Percentiles rank a stretch among this genome's conserved stretches.
phyloP scores from a whole-genome alignment of 1,140 invertebrate species.

The Lordiphosa stackelbergi region DNA sequence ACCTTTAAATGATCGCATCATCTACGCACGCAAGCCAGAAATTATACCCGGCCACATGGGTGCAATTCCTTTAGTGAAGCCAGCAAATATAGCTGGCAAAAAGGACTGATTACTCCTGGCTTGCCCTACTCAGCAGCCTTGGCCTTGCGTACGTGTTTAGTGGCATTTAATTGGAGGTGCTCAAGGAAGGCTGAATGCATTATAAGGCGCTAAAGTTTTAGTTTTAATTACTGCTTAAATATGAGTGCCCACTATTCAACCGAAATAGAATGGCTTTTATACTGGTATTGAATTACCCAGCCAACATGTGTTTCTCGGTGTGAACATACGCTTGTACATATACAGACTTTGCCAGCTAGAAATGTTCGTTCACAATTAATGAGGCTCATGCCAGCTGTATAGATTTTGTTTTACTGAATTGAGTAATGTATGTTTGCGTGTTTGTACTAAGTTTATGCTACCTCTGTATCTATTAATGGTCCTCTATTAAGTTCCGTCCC shows the following conservation, averaged over 20 bases:
- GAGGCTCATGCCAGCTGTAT: not conserved
- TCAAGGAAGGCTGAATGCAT: slow-evolving; percentile 21
- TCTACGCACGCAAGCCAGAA: slow-evolving; percentile 56
- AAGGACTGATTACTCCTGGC: slow-evolving; percentile 1
- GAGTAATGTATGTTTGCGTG: not conserved
- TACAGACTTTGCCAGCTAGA: no score
- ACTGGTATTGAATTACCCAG: no score
- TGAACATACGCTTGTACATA: no score
- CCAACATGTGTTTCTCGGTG: no score
- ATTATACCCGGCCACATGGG: slow-evolving; percentile 17
- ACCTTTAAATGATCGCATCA: slow-evolving; percentile 82
- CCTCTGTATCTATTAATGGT: slow-evolving; percentile 4
- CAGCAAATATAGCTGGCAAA: slow-evolving; percentile 29
- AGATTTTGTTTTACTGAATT: not conserved
- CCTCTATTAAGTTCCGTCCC: slow-evolving; percentile 1
- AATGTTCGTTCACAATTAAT: no score
- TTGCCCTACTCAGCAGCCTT: slow-evolving; percentile 8
- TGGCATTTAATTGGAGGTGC: slow-evolving; percentile 51
- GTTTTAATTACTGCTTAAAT: no score
- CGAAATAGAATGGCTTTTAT: no score
- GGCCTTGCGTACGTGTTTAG: slow-evolving; percentile 19
- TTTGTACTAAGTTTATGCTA: slow-evolving; percentile 18
- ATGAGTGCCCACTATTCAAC: no score
- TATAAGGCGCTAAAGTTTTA: slow-evolving; percentile 11
- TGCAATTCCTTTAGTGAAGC: slow-evolving; percentile 47